Base-by-base conservation (phyloP, 2,797 vertebrate genomes). In the Sebastes iracundus region DNA sequence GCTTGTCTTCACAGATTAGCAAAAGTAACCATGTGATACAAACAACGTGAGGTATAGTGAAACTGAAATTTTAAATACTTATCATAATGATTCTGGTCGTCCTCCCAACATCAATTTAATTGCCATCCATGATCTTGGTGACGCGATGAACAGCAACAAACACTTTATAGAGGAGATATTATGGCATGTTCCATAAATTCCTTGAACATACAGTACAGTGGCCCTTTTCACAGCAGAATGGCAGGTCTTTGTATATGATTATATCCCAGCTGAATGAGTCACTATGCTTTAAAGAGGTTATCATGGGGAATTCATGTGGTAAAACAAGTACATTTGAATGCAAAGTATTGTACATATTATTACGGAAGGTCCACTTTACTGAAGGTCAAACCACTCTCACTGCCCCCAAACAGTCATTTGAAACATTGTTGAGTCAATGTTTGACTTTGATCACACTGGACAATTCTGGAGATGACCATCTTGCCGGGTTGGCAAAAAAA, bases 301-400 rank as follows among this genome's bases (percentile, higher is more conserved):
- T 79, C 71, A 79, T 80, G 75, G 71, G 62, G 33, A 78, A 33
- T 58, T 72, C 10, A 64, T 70, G 71, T 75, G 80, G 52, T 66
- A 32, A 82, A 84, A 86, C 67, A 79, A 79, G 61, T 80, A 85
- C 83, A 83, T 79, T 55, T 78, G 85, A 90, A 87, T 83, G 86
- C 87, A 89, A 86, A 75, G 75, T 79, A 78, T 90, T 92, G 93
- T 94, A 93, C 84, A 94, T 94, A 93, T 89, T 90, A 77, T 74
- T 75, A 73, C 77, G 67, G 81, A 84, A 83, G 90, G 82, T 86
- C 81, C 75, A 72, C 66, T 70, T 72, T 77, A 78, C 80, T 79
- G 83, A 90, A 87, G 75, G 83, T 75, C 55, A 63, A 88, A 86
- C 92, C 91, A 84, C 91, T 90, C 89, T 93, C 88, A 92, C 93